These are phyloP conservation scores for Drosophila sturtevanti DNA, from an alignment of 1,140 invertebrate genomes.

Conservation along the genomic window DNA sequence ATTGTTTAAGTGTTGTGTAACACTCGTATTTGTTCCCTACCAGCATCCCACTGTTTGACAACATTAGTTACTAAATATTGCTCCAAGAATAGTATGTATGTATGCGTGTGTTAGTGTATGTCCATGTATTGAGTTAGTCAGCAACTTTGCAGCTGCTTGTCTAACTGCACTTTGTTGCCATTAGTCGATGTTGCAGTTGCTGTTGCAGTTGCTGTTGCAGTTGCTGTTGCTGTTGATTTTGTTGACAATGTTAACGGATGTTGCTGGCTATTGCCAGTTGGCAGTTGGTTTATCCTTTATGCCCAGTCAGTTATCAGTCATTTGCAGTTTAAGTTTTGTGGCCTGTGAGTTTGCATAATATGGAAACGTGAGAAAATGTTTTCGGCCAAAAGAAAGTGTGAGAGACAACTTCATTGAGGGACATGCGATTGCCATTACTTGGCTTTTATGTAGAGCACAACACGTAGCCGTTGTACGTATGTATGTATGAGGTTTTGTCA, in stretches of 20 bases:
- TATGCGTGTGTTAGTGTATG: slow-evolving; percentile 27
- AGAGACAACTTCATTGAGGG: slow-evolving; percentile 42
- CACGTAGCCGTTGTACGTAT: too few relatives aligned
- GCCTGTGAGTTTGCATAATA: slow-evolving; percentile 38
- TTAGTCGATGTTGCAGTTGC: slow-evolving; percentile 45
- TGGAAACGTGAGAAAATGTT: slow-evolving; percentile 68
- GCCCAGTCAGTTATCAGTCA: slow-evolving; percentile 69
- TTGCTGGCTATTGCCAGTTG: slow-evolving; percentile 41
- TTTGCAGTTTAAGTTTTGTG: slow-evolving; percentile 28
- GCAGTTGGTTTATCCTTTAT: slow-evolving; percentile 56
- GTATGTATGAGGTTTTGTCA: slow-evolving; percentile 1
- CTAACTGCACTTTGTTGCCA: slow-evolving; percentile 71
- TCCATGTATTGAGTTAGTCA: slow-evolving; percentile 45
- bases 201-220: too few relatives aligned
- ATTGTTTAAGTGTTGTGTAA: background rate
- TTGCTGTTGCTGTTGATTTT: slow-evolving; percentile 49
- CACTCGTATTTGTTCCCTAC: background rate
- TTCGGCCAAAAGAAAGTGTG: slow-evolving; percentile 51
- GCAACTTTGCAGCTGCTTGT: slow-evolving; percentile 66
- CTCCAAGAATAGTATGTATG: slow-evolving; percentile 29
- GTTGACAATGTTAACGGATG: slow-evolving; percentile 72
- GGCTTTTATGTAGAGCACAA: slow-evolving; percentile 41
- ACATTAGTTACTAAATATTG: slow-evolving; percentile 31
- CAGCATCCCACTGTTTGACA: background rate
- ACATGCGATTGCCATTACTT: slow-evolving; percentile 47